A percentile compares a stretch with the other conserved stretches of the same genome.
These are phyloP conservation scores for Lysiphlebus fabarum DNA, from an alignment of 1,140 invertebrate species.

Conservation along the genomic window DNA sequence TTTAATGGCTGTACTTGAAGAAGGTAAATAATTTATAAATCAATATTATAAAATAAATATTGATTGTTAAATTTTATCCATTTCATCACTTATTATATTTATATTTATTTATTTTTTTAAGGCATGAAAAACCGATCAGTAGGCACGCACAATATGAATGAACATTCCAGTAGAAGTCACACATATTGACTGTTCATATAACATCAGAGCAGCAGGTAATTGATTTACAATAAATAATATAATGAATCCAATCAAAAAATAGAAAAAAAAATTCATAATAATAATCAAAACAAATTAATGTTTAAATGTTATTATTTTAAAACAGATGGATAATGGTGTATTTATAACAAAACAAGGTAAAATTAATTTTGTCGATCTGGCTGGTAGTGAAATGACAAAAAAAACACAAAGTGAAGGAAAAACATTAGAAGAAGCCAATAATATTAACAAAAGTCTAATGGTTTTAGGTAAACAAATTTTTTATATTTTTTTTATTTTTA, in stretches of 20 bases:
- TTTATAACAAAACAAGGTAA: constrained; percentile 85
- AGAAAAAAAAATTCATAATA: not conserved
- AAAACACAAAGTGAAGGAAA: constrained; percentile 89
- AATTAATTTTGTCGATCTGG: constrained; percentile 91
- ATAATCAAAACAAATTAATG: constrained; percentile 1
- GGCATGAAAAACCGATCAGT: constrained; percentile 81
- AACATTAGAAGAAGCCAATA: constrained; percentile 89
- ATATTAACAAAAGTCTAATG: constrained; percentile 94
- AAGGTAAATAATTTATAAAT: constrained; percentile 64
- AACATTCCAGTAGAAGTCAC: constrained; percentile 91
- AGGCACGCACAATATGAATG: constrained; percentile 93
- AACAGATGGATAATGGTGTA: constrained; percentile 68
- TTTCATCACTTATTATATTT: not conserved
- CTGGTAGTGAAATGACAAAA: constrained; percentile 91
- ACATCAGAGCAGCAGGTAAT: constrained; percentile 74
- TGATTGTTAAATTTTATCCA: not conserved
- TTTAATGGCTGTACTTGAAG: constrained; percentile 88
- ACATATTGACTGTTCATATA: constrained; percentile 88
- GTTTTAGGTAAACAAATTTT: constrained; percentile 69
- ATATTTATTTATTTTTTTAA: constrained; percentile 37
- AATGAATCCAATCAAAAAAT: not conserved
- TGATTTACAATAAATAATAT: not conserved
- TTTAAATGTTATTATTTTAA: too few relatives aligned
- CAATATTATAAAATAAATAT: not conserved
- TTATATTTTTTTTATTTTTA: not conserved